Evolutionary conservation across 2,888 invertebrate species (phyloP), one percentile per base, ranked within the genome.

Genomic region (Callosobruchus maculatus): DNA sequence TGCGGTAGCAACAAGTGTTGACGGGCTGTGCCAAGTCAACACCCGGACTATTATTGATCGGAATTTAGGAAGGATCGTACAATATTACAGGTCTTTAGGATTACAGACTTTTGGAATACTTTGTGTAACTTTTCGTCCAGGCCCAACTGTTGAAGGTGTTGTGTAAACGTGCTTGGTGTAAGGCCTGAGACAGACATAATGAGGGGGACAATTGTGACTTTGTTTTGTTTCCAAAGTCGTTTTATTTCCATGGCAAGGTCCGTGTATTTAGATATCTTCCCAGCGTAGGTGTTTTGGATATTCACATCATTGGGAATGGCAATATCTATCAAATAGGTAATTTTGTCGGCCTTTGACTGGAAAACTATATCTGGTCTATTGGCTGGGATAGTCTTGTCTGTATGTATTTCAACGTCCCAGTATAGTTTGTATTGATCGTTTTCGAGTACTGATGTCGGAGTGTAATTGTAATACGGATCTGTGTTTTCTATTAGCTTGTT

Each of bases 401-500:
- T 72, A 7, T 22, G 72, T 21, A 72, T 18, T 20, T 2, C n/a
- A 0, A 21, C 22, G 30, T 72, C 72, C 72, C 72, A 72, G 67
- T 72, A 68, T n/a, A 72, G 13, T 72, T 72, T 72, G n/a, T 30
- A 22, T 67, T 67, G 67, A 21, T 67, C 9, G 21, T 67, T 67
- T 67, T 67, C 67, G 20, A 67, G n/a, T 67, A 26, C 68, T 68
- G 22, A 49, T 9, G 26, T 68, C 22, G 72, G 68, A 0, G 21
- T 7, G 22, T 72, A 72, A 68, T 21, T 72, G 22, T 72, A 72
- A 72, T 72, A 72, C 26, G 72, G 72, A 5, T 20, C 5, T 22
- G 21, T n/a, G n/a, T 72, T 22, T 20, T 5, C 18, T n/a, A 67
- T 68, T 9, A 67, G 20, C 26, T 68, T 69, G 68, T n/a, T 13